phyloP scores from a whole-genome alignment of 2,797 vertebrate genomes.

The Gymnothorax reevesii region DNA sequence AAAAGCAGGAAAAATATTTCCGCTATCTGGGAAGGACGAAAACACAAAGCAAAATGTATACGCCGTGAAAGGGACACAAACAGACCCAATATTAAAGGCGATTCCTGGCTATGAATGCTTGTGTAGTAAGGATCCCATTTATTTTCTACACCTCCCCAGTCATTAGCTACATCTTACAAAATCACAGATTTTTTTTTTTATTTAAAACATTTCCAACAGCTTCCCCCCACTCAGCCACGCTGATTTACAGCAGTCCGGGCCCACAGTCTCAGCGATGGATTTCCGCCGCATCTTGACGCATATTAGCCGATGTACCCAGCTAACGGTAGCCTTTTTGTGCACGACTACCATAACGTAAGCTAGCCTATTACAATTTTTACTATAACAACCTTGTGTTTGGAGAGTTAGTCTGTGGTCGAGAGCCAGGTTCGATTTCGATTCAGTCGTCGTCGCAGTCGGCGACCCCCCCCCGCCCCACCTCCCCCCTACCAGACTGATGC shows the following conservation, averaged over 20 bases:
- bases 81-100: slow-evolving; percentile 43
- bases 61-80: neutral
- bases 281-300: slow-evolving; percentile 17
- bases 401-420: slow-evolving; percentile 56
- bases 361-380: slow-evolving; percentile 39
- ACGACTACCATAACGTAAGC: slow-evolving; percentile 32
- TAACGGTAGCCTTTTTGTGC: slow-evolving; percentile 3
- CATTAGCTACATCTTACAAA: slow-evolving; percentile 39
- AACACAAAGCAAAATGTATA: slow-evolving; percentile 25
- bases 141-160: slow-evolving; percentile 56
- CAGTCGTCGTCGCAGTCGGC: slow-evolving; percentile 21
- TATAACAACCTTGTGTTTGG: slow-evolving; percentile 47
- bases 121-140: slow-evolving; percentile 56
- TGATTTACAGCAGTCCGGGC: slow-evolving; percentile 16
- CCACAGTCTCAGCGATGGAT: slow-evolving; percentile 24
- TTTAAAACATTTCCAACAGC: slow-evolving; percentile 24
- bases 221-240: slow-evolving; percentile 40
- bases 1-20: slow-evolving; percentile 38
- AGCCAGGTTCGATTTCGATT: slow-evolving; percentile 62
- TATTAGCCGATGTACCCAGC: slow-evolving; percentile 22
- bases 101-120: slow-evolving; percentile 50
- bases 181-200: slow-evolving; percentile 33
- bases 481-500: slow-evolving; percentile 26
- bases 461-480: slow-evolving; percentile 40
- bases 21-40: slow-evolving; percentile 49